Conservation (phyloP, 2,888 invertebrate genomes). For the Chaitophorus viminalis region DNA sequence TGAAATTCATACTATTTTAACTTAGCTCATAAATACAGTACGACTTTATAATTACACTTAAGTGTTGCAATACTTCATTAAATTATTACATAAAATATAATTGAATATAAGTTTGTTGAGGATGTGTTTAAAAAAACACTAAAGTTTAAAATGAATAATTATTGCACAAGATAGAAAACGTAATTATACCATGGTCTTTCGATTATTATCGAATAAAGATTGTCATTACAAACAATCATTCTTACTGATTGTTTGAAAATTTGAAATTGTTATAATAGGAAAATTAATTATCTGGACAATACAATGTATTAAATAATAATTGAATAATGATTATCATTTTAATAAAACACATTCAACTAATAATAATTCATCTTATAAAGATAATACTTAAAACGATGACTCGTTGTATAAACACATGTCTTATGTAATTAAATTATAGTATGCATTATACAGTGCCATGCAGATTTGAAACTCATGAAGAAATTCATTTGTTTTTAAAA, state of each 20-base stretch:
- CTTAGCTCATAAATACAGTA: neutral
- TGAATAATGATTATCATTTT: neutral
- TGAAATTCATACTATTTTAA: neutral
- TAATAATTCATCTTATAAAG: neutral
- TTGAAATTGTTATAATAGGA: neutral
- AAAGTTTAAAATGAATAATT: too few species aligned
- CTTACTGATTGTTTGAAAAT: neutral
- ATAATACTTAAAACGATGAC: neutral
- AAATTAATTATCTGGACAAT: neutral
- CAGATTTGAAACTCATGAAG: neutral
- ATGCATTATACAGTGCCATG: neutral
- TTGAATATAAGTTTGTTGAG: neutral
- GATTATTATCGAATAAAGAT: neutral
- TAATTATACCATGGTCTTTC: neutral
- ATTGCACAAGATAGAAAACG: neutral
- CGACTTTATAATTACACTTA: neutral
- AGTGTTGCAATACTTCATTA: neutral
- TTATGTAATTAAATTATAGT: neutral
- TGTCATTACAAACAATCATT: neutral
- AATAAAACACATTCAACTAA: neutral
- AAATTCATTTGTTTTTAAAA: too few species aligned
- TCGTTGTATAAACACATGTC: neutral
- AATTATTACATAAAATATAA: neutral
- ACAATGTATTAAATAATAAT: neutral
- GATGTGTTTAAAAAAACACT: too few species aligned